Conservation (phyloP, 2,113 vertebrate genomes). For the Bubalus kerabau region DNA sequence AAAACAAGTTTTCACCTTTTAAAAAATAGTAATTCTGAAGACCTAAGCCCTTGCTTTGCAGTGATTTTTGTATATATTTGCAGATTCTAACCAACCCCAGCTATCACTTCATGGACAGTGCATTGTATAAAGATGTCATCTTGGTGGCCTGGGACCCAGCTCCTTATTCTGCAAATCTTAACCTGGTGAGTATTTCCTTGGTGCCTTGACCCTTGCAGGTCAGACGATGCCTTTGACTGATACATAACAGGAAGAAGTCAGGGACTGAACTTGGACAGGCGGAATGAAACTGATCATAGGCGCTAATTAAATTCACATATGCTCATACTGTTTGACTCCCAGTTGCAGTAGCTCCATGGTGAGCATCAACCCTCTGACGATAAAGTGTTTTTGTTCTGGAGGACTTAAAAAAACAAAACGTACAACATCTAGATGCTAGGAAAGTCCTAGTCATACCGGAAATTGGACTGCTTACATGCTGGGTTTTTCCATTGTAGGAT, state of each 20-base stretch:
- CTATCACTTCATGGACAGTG: conserved; percentile 90
- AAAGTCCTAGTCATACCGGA: neutral
- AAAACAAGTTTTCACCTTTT: neutral
- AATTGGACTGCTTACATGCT: neutral
- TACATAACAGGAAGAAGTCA: neutral
- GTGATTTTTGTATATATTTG: conserved; percentile 43
- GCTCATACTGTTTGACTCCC: neutral
- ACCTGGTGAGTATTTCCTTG: conserved; percentile 84
- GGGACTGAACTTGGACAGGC: neutral
- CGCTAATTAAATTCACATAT: neutral
- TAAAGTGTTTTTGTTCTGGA: neutral
- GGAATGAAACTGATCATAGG: neutral
- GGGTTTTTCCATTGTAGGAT: neutral
- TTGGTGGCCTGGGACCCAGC: conserved; percentile 98
- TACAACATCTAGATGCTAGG: neutral
- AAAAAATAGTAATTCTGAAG: neutral
- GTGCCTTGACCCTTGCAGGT: neutral
- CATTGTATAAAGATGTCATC: conserved; percentile 93
- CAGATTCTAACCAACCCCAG: conserved; percentile 94
- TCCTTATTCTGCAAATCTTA: conserved; percentile 91
- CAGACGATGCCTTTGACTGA: neutral
- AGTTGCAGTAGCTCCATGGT: neutral
- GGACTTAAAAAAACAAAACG: neutral
- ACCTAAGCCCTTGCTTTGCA: neutral
- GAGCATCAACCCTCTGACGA: neutral